Evolutionary conservation across 2,113 vertebrate genomes (phyloP), one percentile per base, ranked within the genome.

Genomic region (Cisticola juncidis): DNA sequence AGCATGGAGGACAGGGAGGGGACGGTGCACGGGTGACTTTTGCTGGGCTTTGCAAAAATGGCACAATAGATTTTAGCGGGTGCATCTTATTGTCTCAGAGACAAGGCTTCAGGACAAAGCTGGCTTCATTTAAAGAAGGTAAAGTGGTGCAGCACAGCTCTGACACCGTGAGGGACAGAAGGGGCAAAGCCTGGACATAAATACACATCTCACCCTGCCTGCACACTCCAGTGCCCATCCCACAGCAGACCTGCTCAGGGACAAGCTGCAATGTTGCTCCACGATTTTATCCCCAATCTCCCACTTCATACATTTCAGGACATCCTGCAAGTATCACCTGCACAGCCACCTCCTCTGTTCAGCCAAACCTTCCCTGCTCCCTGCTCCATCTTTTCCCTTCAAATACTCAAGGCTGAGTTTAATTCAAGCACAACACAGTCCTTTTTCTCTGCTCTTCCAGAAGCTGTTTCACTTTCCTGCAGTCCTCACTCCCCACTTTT

Each of bases 11-110:
- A 95, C 90, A 66, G 96, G 95, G 73, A 38, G 22, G 76, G 44
- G 73, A 81, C n/a, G 16, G 91, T 86, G 17, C 38, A 8, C 14
- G 1, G 77, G 48, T 1, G 14, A 45, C 89, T 97, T 97, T 91
- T 96, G 96, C 98, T 97, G 97, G 95, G 95, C 97, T 98, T 97
- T 97, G 97, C 98, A 97, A 88, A 98, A 97, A 96, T 2, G 64
- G 93, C 62, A 89, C 92, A 81, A 92, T 53, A 97, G 95, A 93
- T 96, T 97, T 91, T 72, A 91, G 89, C 0, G 16, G n/a, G 68
- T 86, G 73, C 60, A 33, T 93, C 93, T 92, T 79, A 91, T 31
- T 88, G 72, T 85, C 92, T 92, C 85, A 29, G 40, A 93, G 93
- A 76, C 14, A 48, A 47, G 88, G 60, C 91, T 16, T 14, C 22